A percentile compares a stretch with the other conserved stretches of the same genome.
phyloP scores from a whole-genome alignment of 2,113 vertebrate genomes.

The Porphyrio hochstetteri region DNA sequence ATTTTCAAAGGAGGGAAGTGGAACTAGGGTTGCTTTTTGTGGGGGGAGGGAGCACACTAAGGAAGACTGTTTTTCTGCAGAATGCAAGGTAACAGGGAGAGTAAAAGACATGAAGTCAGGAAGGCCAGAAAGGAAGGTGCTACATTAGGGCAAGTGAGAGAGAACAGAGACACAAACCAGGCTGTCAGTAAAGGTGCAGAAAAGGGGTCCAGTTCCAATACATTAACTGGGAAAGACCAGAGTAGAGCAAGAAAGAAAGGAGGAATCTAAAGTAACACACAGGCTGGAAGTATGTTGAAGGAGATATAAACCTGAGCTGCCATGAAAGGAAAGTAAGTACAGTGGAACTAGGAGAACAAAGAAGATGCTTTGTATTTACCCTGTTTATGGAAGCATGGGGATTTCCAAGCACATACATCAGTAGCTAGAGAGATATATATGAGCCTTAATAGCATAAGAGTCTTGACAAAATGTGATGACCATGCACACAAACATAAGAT shows the following conservation, averaged over 20 bases:
- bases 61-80: neutral
- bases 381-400: neutral
- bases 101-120: neutral
- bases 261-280: neutral
- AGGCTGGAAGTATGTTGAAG: neutral
- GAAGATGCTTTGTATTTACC: neutral
- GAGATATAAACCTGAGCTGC: neutral
- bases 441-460: neutral
- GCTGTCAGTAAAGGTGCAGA: neutral
- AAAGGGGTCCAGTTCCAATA: neutral
- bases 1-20: neutral
- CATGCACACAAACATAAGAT: neutral
- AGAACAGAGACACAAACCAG: neutral
- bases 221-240: neutral
- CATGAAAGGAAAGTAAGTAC: neutral
- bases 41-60: fast-evolving
- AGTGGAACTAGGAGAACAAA: neutral
- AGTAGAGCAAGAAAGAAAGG: neutral
- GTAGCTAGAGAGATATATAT: neutral
- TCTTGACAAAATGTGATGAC: neutral
- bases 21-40: neutral
- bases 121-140: neutral
- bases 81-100: neutral
- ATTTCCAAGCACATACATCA: neutral
- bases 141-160: neutral